Percentiles rank a stretch among this genome's conserved stretches.
Conservation (phyloP, 2,113 vertebrate genomes). For the Puffinus mauretanicus region DNA sequence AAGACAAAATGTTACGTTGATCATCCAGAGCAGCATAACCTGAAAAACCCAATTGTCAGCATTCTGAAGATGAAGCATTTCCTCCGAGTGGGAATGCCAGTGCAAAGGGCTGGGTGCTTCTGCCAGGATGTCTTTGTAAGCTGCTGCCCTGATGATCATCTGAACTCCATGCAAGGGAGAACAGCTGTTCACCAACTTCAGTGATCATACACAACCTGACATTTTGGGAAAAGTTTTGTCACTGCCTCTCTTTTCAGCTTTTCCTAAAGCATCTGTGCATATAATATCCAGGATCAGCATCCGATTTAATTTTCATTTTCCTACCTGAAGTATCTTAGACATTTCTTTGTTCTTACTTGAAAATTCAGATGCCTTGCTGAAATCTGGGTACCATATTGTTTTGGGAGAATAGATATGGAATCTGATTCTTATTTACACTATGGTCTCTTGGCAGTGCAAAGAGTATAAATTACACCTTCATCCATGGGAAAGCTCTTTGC, state of each 20-base stretch:
- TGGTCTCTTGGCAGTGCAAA: background rate
- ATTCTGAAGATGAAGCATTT: background rate
- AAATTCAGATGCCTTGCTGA: background rate
- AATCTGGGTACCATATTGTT: background rate
- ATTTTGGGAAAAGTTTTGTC: background rate
- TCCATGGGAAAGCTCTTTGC: background rate
- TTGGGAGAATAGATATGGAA: background rate
- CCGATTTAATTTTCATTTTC: background rate
- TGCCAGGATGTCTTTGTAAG: background rate
- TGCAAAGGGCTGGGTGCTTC: background rate
- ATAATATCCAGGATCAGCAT: background rate
- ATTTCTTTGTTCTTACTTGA: background rate
- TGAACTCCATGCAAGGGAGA: background rate
- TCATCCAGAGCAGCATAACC: background rate
- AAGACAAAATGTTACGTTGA: background rate
- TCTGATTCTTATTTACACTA: background rate
- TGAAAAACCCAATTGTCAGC: background rate
- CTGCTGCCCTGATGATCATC: background rate
- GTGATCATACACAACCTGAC: background rate
- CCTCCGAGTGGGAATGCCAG: background rate
- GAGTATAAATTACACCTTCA: background rate
- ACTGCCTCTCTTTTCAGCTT: background rate
- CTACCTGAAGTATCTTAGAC: background rate
- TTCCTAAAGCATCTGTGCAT: background rate
- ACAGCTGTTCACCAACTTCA: background rate